Percentiles rank a stretch among this genome's conserved stretches.
Evolutionary conservation across 2,797 vertebrate genomes (phyloP).

Genomic region (Lacerta bilineata): DNA sequence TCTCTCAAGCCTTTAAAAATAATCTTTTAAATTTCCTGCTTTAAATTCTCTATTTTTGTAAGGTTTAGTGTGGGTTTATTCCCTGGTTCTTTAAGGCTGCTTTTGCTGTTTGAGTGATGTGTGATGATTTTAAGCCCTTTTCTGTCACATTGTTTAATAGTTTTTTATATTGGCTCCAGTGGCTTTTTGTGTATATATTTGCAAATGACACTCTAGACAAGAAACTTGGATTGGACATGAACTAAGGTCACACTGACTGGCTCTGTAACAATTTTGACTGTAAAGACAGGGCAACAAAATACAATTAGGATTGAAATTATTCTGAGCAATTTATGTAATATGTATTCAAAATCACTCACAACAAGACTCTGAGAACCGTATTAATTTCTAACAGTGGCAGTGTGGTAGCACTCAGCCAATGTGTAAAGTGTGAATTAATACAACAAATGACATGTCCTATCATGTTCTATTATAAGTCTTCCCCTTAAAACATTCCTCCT

Average conservation of each 20-base stretch:
- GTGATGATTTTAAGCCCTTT: too few relatives aligned
- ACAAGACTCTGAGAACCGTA: fast-evolving
- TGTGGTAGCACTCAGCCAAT: not conserved
- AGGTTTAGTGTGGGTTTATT: too few relatives aligned
- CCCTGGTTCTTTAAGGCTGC: too few relatives aligned
- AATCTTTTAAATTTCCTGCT: too few relatives aligned
- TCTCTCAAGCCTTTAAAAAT: too few relatives aligned
- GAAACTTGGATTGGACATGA: not conserved
- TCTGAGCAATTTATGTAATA: slow-evolving; percentile 6
- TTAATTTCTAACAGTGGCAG: slow-evolving; percentile 40
- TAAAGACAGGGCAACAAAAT: not conserved
- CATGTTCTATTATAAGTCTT: slow-evolving; percentile 41
- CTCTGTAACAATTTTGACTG: fast-evolving
- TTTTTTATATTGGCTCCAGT: not conserved
- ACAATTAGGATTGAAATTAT: not conserved
- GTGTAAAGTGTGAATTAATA: slow-evolving; percentile 26
- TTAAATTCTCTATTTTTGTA: too few relatives aligned
- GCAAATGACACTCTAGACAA: not conserved
- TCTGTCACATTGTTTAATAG: not conserved
- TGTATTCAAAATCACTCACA: not conserved
- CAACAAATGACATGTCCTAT: not conserved
- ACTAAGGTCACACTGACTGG: fast-evolving
- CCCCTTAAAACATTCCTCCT: not conserved
- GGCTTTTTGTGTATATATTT: not conserved
- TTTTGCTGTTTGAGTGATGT: too few relatives aligned